Evolutionary conservation across 1,140 invertebrate genomes (phyloP).

Genomic region (Asobara japonica): DNA sequence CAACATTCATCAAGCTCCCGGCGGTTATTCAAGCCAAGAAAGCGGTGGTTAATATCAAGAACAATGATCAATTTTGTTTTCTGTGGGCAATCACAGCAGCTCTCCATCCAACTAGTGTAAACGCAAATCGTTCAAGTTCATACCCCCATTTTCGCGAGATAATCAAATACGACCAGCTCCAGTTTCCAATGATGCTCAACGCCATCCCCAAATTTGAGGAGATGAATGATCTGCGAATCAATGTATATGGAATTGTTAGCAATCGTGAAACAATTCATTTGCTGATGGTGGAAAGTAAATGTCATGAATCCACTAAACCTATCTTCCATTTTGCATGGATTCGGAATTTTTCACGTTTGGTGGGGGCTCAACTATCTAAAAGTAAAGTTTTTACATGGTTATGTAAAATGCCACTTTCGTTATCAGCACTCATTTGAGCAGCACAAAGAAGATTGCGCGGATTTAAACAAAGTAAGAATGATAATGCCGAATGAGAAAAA

Average conservation of each 20-base stretch:
- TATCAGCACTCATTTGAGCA: too few relatives aligned
- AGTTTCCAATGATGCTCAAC: slow-evolving; percentile 38
- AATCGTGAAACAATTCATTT: slow-evolving; percentile 35
- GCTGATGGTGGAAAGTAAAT: slow-evolving; percentile 21
- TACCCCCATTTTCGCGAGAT: slow-evolving; percentile 49
- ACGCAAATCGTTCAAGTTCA: slow-evolving; percentile 41
- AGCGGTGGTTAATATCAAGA: slow-evolving; percentile 57
- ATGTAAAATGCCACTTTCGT: too few relatives aligned
- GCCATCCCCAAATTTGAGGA: too few relatives aligned
- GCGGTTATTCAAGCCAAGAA: slow-evolving; percentile 51
- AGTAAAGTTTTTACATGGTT: slow-evolving; percentile 40
- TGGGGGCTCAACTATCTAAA: slow-evolving; percentile 39
- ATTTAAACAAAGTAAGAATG: slow-evolving; percentile 27
- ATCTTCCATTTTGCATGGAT: slow-evolving; percentile 40
- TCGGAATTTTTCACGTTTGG: slow-evolving; percentile 23
- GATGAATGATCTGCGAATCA: slow-evolving; percentile 50
- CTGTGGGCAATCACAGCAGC: slow-evolving; percentile 53
- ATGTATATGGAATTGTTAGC: slow-evolving; percentile 45
- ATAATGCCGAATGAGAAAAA: not conserved
- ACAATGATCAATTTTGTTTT: slow-evolving; percentile 54
- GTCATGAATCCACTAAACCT: not conserved
- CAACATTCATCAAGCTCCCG: slow-evolving; percentile 49
- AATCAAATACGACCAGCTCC: slow-evolving; percentile 54
- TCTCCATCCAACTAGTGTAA: slow-evolving; percentile 49
- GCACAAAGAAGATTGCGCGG: slow-evolving; percentile 15